Evolutionary conservation across 2,888 invertebrate genomes (phyloP).

Genomic region (Helobdella robusta): DNA sequence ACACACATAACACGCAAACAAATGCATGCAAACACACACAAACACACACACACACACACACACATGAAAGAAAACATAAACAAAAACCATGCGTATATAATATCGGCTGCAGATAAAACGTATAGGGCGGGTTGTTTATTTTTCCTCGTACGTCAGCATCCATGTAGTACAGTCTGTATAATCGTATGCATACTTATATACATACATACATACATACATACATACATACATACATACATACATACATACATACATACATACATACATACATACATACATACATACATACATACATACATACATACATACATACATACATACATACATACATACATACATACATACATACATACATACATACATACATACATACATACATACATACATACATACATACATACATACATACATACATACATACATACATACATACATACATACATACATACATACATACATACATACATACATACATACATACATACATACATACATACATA

Average conservation of each 20-base stretch:
- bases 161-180: too few relatives aligned
- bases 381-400: constrained; percentile 2
- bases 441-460: constrained; percentile 26
- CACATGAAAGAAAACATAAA: not conserved
- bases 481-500: constrained; percentile 25
- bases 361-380: constrained; percentile 2
- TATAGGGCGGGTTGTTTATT: not conserved
- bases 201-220: constrained; percentile 2
- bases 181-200: not conserved
- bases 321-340: constrained; percentile 2
- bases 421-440: constrained; percentile 2
- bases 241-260: constrained; percentile 2
- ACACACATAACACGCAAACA: not conserved
- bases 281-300: constrained; percentile 2
- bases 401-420: constrained; percentile 2
- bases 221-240: constrained; percentile 2
- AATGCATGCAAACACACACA: not conserved
- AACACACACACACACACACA: not conserved
- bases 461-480: constrained; percentile 10
- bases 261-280: constrained; percentile 2
- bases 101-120: not conserved
- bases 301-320: constrained; percentile 2
- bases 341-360: constrained; percentile 2
- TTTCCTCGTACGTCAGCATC: not conserved
- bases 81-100: not conserved